Evolutionary conservation across 2,888 invertebrate species (phyloP), one percentile per base, ranked within the genome.

Genomic region (Trissolcus brochymenae): DNA sequence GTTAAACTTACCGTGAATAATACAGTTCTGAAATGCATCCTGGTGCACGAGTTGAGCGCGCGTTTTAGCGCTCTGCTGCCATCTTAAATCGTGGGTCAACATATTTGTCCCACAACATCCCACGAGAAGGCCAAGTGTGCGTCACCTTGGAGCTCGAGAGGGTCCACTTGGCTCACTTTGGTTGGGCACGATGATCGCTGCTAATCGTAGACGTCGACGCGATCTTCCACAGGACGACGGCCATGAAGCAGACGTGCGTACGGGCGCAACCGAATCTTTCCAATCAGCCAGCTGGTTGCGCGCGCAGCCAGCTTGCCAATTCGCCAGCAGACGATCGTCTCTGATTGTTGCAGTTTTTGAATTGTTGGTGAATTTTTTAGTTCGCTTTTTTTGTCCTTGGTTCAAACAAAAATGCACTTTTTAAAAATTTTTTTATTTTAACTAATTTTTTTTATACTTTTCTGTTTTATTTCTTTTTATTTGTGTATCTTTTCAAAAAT

Each of bases 11-110:
- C 84, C 82, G 78, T 76, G 66, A 35, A 35, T 55, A 62, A 43
- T 55, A 62, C 40, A 55, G 74, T 77, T 65, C 73, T 79, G 67
- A 79, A 79, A 62, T 75, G 81, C 84, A 84, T 84, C 74, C 74
- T 83, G 68, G 57, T 54, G 55, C 50, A 59, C n/a, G 65, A 72
- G 73, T 62, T 61, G 79, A 81, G 59, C 73, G 78, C 73, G 51
- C 54, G 61, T 62, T 70, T 65, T 70, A 40, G 54, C 49, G 50
- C 54, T 19, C 9, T 19, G 81, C 81, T 82, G 82, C 82, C 82
- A 83, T 83, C 80, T 82, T 82, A 79, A 76, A 75, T 80, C 41
- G 50, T 29, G 25, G 21, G 11, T 1, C 7, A 4, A 19, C 51
- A 19, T 51, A 11, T 11, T 11, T 35, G 35, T 35, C 35, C 1